These are phyloP conservation scores for Pheosia gnoma DNA, from an alignment of 2,888 invertebrate genomes.

Conservation along the genomic window DNA sequence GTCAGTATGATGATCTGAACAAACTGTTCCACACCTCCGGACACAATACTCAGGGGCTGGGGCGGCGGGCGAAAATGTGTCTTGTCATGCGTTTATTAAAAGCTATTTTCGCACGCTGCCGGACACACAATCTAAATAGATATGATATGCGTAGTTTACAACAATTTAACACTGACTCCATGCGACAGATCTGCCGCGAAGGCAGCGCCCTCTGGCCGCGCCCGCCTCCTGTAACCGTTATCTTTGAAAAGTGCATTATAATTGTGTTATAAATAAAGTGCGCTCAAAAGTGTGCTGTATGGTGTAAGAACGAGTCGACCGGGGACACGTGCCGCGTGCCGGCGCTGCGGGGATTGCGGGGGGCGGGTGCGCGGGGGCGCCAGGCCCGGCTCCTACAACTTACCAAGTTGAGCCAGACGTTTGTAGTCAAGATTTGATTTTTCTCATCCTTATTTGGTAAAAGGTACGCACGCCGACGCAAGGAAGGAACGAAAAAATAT, in stretches of 20 bases:
- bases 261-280: slow-evolving; percentile 35
- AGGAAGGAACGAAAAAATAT: slow-evolving; percentile 81
- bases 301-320: slow-evolving; percentile 34
- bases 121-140: slow-evolving; percentile 73
- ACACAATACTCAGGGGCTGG: slow-evolving; percentile 63
- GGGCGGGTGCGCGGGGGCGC: slow-evolving; percentile 72
- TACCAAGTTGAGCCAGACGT: slow-evolving; percentile 99
- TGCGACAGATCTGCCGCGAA: slow-evolving; percentile 78
- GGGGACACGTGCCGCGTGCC: slow-evolving; percentile 31
- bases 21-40: slow-evolving; percentile 69
- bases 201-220: slow-evolving; percentile 68
- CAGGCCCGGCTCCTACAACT: slow-evolving; percentile 86
- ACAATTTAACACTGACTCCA: slow-evolving; percentile 81
- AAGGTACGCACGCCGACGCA: slow-evolving; percentile 86
- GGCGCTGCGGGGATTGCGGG: slow-evolving; percentile 41
- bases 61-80: slow-evolving; percentile 59
- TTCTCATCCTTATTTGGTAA: slow-evolving; percentile 95
- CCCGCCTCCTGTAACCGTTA: slow-evolving; percentile 70
- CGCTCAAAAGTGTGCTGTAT: slow-evolving; percentile 26
- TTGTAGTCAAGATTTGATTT: slow-evolving; percentile 99
- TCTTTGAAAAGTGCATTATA: slow-evolving; percentile 42
- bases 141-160: slow-evolving; percentile 61
- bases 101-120: slow-evolving; percentile 62
- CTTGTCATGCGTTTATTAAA: slow-evolving; percentile 55
- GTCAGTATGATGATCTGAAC: slow-evolving; percentile 80